Base-by-base conservation (phyloP, 1,140 invertebrate genomes). In the Maniola jurtina region DNA sequence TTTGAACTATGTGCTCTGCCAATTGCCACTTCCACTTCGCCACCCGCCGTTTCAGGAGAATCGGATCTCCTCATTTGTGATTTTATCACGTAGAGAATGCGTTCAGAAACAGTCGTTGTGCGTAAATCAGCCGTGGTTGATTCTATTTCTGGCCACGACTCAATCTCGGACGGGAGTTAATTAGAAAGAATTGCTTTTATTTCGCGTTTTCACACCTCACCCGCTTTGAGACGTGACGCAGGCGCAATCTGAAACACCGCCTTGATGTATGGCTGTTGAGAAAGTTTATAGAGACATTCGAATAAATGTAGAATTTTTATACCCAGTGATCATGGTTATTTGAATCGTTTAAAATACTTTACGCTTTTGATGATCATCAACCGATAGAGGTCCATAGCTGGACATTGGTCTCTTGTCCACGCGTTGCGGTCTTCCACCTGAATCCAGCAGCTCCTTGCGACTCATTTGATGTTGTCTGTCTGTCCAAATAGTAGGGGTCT, bases 131-230 rank as follows among this genome's bases (percentile, higher is more conserved):
- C 59, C 76, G 73, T 68, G 73, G 79, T 79, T 76, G 48, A 52
- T 25, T 84, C 84, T 89, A 88, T 89, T 89, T 87, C 70, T 68
- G 72, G 77, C 68, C 73, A 70, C 79, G 75, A 68, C 78, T 81
- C 79, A 81, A 84, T 84, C 80, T 81, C 75, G 73, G 79, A 76
- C 76, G 62, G 62, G 78, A 82, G 84, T 81, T 90, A 90, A 90
- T 89, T 90, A 90, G 83, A 90, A 90, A 90, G 86, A 89, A 90
- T 90, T 84, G 84, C 83, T 89, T 88, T 90, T 90, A 90, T 90
- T 89, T 89, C 78, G 82, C 83, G 81, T 84, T 86, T 85, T 80
- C 82, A 89, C 85, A 86, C 81, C 84, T 81, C 79, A 78, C 66
- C 72, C 58, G 69, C 63, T 70, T 62, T 58, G 68, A 80, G 79